Evolutionary conservation across 2,888 invertebrate genomes (phyloP).

Genomic region (Andrena trimmerana): DNA sequence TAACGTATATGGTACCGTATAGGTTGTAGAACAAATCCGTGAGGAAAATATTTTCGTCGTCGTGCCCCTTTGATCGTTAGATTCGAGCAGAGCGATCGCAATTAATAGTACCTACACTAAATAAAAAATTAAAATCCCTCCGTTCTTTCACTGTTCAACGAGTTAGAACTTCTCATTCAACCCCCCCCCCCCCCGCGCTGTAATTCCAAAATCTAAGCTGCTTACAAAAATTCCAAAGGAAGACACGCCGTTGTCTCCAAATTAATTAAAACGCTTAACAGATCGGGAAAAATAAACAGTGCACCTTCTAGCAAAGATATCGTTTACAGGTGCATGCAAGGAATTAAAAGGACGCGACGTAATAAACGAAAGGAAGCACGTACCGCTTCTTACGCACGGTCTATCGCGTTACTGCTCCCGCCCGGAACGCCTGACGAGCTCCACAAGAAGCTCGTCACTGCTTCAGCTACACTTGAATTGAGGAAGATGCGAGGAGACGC

Average conservation of each 20-base stretch:
- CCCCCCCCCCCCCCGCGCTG: too few species aligned
- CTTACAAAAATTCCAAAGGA: not conserved
- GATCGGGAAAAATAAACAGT: not conserved
- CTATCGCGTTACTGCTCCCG: not conserved
- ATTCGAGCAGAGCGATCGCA: not conserved
- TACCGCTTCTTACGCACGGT: not conserved
- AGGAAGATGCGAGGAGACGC: constrained; percentile 55
- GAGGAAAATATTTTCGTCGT: constrained; percentile 18
- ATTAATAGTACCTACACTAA: not conserved
- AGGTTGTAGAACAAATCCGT: constrained; percentile 32
- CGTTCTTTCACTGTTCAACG: not conserved
- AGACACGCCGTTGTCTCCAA: not conserved
- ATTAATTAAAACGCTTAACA: too few species aligned
- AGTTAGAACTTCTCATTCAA: too few species aligned
- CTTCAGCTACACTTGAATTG: constrained; percentile 22
- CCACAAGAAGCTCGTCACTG: constrained; percentile 14
- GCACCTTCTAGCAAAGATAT: not conserved
- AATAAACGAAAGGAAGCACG: not conserved
- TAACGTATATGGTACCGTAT: constrained; percentile 32
- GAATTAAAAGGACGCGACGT: not conserved
- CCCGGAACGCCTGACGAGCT: constrained; percentile 22
- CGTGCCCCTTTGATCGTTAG: not conserved
- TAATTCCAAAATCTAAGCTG: not conserved
- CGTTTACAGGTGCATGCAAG: not conserved
- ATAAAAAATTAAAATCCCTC: not conserved